Evolutionary conservation across 2,888 invertebrate genomes (phyloP), one percentile per base, ranked within the genome.

Genomic region (Leptogaster cylindrica): DNA sequence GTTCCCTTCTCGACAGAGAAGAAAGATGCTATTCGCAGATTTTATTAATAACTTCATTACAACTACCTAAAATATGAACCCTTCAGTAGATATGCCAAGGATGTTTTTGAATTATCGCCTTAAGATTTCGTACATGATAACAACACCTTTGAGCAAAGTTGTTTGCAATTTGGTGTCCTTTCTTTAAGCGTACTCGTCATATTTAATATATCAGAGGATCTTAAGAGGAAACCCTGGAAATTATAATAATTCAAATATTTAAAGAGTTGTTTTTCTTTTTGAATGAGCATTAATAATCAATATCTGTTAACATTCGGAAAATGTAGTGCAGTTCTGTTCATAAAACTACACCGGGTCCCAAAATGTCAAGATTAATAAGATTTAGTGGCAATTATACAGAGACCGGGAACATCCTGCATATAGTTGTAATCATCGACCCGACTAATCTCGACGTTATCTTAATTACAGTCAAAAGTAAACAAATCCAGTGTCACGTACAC

Each of bases 391-490:
- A 58, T 41, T 58, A 58, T 20, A 20, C 58, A 20, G 18, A 31
- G 16, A 31, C 28, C 28, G 31, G 28, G 27, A 31, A 28, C 52
- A 52, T 18, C 52, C 52, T 31, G 52, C 52, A 52, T 52, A 52
- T 52, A 52, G 41, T 61, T 61, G 44, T 61, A 61, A 28, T 44
- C 61, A 61, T 61, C 61, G 61, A 61, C 61, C 61, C 61, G 31
- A 44, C 61, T 61, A 61, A 61, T 61, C 61, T 61, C 44, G 28
- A 44, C 61, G 44, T 44, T 61, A 61, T 61, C 61, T 61, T 61
- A 61, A 61, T 61, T 61, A 61, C 61, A 61, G 61, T 55, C 61
- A 61, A 61, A 61, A 61, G 61, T 61, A 61, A 61, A 61, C 61
- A 61, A 61, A 61, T 44, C 44, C 61, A 27, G 61, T 12, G 44